Percentiles rank a stretch among this genome's conserved stretches.
phyloP scores from a whole-genome alignment of 2,888 invertebrate species.

The Leptopilina myrica region DNA sequence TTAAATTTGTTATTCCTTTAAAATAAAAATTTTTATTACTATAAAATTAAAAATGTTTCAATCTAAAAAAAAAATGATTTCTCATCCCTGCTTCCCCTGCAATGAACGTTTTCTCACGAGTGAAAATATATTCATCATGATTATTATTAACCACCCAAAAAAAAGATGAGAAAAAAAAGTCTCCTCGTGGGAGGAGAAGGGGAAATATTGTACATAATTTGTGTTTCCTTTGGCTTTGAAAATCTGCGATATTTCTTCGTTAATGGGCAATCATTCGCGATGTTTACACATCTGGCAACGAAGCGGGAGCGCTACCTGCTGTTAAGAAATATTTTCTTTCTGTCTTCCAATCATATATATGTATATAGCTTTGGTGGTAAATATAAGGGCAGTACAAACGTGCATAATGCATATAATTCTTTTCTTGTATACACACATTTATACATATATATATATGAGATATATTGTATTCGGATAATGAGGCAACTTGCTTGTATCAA shows the following conservation, averaged over 20 bases:
- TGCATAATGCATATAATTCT: constrained; percentile 29
- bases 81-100: too few species aligned
- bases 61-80: too few species aligned
- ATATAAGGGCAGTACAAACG: constrained; percentile 24
- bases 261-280: constrained; percentile 22
- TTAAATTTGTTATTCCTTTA: too few species aligned
- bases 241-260: constrained; percentile 22
- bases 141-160: not conserved
- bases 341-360: constrained; percentile 30
- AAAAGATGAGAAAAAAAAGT: not conserved
- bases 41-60: too few species aligned
- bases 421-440: not conserved
- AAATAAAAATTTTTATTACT: too few species aligned
- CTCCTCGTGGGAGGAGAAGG: not conserved
- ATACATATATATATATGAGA: not conserved
- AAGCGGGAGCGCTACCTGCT: constrained; percentile 33
- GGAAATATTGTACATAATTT: constrained; percentile 12
- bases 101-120: not conserved
- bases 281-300: constrained; percentile 25
- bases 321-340: constrained; percentile 30
- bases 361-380: not conserved
- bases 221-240: constrained; percentile 3
- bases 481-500: constrained; percentile 31
- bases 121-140: not conserved
- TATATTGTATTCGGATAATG: constrained; percentile 34